Base-by-base conservation (phyloP, 2,113 vertebrate species). In the Psilopsiagon aurifrons region DNA sequence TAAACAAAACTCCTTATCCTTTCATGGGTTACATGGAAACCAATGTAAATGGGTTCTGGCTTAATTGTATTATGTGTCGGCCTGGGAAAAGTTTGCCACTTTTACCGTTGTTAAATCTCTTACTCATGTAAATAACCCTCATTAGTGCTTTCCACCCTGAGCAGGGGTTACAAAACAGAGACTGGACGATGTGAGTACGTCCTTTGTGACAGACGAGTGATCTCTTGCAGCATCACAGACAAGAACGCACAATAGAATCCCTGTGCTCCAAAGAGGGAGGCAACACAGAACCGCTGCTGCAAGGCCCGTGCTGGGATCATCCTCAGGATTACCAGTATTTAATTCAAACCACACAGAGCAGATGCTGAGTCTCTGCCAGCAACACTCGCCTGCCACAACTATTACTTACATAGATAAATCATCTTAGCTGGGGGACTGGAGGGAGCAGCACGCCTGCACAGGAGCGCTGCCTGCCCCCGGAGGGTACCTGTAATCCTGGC, bases 291-390 rank as follows among this genome's bases (percentile, higher is more conserved):
- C 44, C 0, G 0, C 69, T 82, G 69, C 83, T 83, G 47, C 69
- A 54, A 17, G 1, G 3, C 43, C 44, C 16, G 27, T 4, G n/a
- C 76, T 27, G 74, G 64, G 63, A 79, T 37, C 80, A 81, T 77
- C 60, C 88, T 79, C 57, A 44, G 33, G 83, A 88, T 81, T 83
- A 80, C 44, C 47, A 83, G n/a, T 85, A 66, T 49, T 89, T 87
- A 49, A 89, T 85, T 82, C 52, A 79, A 92, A 94, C 5, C 35
- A 71, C 29, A 15, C 52, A 57, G 14, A 79, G 39, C 66, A 87
- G 62, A 87, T 84, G 62, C 74, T 89, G 46, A 70, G 41, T 60
- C 28, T 62, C 77, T 83, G 95, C 78, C 93, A 85, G 52, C n/a
- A 94, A 91, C 69, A 62, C 29, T 28, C 0, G 0, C 39, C 27